These are phyloP conservation scores for Tetragonisca angustula DNA, from an alignment of 2,888 invertebrate genomes.

Conservation along the genomic window DNA sequence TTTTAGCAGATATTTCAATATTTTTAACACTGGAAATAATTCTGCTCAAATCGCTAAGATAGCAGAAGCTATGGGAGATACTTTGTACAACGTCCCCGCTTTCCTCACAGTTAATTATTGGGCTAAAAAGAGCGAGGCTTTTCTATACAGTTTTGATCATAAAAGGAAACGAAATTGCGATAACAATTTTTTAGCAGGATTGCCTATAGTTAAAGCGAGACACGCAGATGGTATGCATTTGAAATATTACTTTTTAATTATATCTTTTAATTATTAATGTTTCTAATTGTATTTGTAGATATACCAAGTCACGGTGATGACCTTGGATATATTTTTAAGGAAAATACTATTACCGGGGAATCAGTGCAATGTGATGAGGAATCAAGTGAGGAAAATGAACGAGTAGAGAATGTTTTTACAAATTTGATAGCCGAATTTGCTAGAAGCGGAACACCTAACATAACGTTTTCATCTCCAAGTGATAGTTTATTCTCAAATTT, in stretches of 20 bases:
- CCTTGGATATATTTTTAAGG: slow-evolving; percentile 74
- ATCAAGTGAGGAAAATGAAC: slow-evolving; percentile 85
- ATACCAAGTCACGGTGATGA: slow-evolving; percentile 75
- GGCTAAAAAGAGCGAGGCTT: slow-evolving; percentile 88
- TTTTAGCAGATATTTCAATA: slow-evolving; percentile 72
- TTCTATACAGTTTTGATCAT: slow-evolving; percentile 91
- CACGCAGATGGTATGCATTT: slow-evolving; percentile 26
- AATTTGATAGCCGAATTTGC: slow-evolving; percentile 89
- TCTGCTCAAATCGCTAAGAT: slow-evolving; percentile 86
- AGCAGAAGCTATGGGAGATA: slow-evolving; percentile 88
- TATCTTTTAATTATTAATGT: background rate
- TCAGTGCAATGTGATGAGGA: slow-evolving; percentile 65
- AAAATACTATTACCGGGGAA: slow-evolving; percentile 71
- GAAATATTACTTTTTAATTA: background rate
- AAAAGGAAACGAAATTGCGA: slow-evolving; percentile 87
- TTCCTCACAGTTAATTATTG: slow-evolving; percentile 90
- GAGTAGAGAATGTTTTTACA: slow-evolving; percentile 88
- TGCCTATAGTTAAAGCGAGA: slow-evolving; percentile 86
- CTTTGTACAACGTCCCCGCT: slow-evolving; percentile 91
- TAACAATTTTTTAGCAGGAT: slow-evolving; percentile 87
- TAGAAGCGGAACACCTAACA: slow-evolving; percentile 83
- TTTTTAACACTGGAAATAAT: slow-evolving; percentile 23
- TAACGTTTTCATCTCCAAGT: slow-evolving; percentile 78
- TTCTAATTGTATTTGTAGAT: slow-evolving; percentile 42
- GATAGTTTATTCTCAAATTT: slow-evolving; percentile 25